These are phyloP conservation scores for Silurus meridionalis DNA, from an alignment of 2,113 vertebrate genomes.

Conservation along the genomic window DNA sequence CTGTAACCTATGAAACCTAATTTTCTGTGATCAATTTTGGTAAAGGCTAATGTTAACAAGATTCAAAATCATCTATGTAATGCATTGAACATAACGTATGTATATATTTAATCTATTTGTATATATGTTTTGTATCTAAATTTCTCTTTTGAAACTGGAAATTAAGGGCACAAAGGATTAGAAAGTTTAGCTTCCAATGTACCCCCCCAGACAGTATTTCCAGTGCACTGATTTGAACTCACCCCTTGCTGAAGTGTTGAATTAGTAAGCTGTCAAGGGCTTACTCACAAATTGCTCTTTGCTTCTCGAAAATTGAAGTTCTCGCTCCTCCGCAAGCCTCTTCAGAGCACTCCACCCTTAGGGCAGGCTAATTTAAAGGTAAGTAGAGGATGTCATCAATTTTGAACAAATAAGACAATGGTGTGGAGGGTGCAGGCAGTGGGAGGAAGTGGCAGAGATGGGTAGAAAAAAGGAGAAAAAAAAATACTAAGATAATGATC, in stretches of 20 bases:
- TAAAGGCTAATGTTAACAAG: not conserved
- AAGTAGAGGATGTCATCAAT: constrained; percentile 65
- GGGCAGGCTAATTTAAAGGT: constrained; percentile 65
- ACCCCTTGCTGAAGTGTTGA: constrained; percentile 40
- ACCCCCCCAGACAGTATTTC: constrained; percentile 29
- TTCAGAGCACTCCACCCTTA: constrained; percentile 52
- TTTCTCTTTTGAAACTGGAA: not conserved
- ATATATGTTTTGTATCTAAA: not conserved
- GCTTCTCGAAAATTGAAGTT: constrained; percentile 58
- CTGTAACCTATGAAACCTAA: not conserved
- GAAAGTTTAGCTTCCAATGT: constrained; percentile 6
- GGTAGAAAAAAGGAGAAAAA: constrained; percentile 42
- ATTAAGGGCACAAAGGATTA: not conserved
- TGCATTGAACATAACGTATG: too few relatives aligned
- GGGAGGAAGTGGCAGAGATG: constrained; percentile 35
- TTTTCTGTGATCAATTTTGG: not conserved
- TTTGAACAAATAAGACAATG: constrained; percentile 66
- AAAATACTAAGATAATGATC: constrained; percentile 65
- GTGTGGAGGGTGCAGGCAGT: constrained; percentile 37
- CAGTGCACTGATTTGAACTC: constrained; percentile 32
- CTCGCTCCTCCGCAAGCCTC: constrained; percentile 49
- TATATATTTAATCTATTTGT: not conserved
- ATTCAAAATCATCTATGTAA: not conserved
- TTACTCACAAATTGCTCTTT: constrained; percentile 55
- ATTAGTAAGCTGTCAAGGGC: constrained; percentile 52